phyloP scores from a whole-genome alignment of 2,113 vertebrate species.

The Arizona elegans region DNA sequence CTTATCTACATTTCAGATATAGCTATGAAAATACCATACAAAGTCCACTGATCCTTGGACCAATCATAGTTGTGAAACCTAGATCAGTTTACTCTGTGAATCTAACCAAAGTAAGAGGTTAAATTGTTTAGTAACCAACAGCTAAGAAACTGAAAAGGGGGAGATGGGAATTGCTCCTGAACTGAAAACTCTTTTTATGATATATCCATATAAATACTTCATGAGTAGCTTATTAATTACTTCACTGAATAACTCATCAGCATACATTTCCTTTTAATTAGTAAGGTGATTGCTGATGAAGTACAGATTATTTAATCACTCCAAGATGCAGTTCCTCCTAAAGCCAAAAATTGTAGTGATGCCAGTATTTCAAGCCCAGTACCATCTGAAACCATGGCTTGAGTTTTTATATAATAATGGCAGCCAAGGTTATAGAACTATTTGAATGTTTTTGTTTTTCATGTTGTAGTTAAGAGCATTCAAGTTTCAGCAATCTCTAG shows the following conservation, averaged over 20 bases:
- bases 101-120: background rate
- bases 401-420: background rate
- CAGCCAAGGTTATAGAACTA: background rate
- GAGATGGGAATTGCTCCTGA: background rate
- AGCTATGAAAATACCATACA: background rate
- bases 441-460: background rate
- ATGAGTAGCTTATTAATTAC: background rate
- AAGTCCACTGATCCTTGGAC: background rate
- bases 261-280: slow-evolving; percentile 40
- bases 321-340: background rate
- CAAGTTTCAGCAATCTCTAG: background rate
- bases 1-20: background rate
- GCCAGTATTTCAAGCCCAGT: background rate
- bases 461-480: background rate
- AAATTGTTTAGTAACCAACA: background rate
- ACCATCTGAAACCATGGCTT: background rate
- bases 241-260: slow-evolving; percentile 26
- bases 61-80: background rate
- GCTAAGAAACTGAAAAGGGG: background rate
- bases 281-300: slow-evolving; percentile 44
- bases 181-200: background rate
- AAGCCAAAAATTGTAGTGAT: background rate
- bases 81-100: background rate
- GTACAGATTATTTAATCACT: background rate
- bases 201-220: background rate